Evolutionary conservation across 2,113 vertebrate species (phyloP).

Genomic region (Eulemur rufifrons): DNA sequence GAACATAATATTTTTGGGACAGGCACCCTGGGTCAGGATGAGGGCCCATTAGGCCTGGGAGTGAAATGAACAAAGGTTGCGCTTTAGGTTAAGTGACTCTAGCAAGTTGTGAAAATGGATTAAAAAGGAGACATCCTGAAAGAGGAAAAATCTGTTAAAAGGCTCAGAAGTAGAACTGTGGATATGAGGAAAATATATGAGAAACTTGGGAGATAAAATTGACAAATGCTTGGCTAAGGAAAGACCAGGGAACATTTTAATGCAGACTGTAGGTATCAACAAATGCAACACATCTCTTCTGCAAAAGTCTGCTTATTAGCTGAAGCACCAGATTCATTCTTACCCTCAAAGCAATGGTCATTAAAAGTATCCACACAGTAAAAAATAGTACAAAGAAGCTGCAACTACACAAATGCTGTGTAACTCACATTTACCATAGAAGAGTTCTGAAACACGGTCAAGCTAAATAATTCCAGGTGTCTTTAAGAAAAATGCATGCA

Average conservation of each 20-base stretch:
- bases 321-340: neutral
- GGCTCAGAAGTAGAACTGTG: neutral
- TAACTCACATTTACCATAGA: neutral
- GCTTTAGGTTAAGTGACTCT: neutral
- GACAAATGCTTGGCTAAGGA: neutral
- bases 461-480: slow-evolving; percentile 39
- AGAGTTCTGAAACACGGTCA: neutral
- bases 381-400: neutral
- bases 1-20: neutral
- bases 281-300: neutral
- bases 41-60: neutral
- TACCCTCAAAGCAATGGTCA: neutral
- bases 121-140: neutral
- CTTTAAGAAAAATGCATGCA: neutral
- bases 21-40: neutral
- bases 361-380: slow-evolving; percentile 44
- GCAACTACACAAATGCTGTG: neutral
- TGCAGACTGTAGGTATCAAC: neutral
- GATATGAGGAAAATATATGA: neutral
- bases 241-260: neutral
- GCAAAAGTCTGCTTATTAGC: neutral
- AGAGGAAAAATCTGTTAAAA: neutral
- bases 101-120: neutral
- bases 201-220: neutral
- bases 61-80: neutral